Percentiles rank a stretch among this genome's conserved stretches.
Evolutionary conservation across 2,888 invertebrate genomes (phyloP).

Genomic region (Scaptomyza reducta): DNA sequence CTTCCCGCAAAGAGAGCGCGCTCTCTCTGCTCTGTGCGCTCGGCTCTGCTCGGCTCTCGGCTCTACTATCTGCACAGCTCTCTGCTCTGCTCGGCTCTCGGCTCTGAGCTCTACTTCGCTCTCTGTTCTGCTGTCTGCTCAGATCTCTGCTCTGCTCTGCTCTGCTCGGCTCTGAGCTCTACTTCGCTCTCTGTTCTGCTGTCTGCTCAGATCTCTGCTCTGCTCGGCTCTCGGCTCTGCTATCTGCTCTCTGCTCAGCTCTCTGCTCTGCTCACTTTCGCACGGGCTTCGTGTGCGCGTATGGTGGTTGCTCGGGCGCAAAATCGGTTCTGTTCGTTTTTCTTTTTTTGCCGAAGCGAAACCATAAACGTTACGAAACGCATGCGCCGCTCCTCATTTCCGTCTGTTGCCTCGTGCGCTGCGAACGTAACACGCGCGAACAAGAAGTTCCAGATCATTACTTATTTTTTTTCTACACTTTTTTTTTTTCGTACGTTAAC

Average conservation of each 20-base stretch:
- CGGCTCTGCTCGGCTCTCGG: slow-evolving; percentile 1
- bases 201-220: slow-evolving; percentile 1
- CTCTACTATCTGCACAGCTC: not conserved
- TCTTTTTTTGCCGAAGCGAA: slow-evolving; percentile 29
- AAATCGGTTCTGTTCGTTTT: slow-evolving; percentile 12
- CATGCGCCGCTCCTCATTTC: slow-evolving; percentile 62
- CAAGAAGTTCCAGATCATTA: not conserved
- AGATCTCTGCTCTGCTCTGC: not conserved
- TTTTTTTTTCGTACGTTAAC: slow-evolving; percentile 20
- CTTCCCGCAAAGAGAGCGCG: not conserved
- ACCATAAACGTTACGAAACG: slow-evolving; percentile 42
- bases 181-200: no score
- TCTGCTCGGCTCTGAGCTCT: no score
- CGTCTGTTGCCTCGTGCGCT: slow-evolving; percentile 69
- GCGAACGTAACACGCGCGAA: slow-evolving; percentile 49
- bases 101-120: not conserved
- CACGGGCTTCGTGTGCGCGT: not conserved
- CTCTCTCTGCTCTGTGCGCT: no score
- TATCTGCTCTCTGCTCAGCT: not conserved
- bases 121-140: not conserved
- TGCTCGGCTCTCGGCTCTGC: not conserved
- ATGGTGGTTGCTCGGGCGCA: slow-evolving; percentile 46
- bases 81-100: not conserved
- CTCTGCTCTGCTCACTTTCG: not conserved
- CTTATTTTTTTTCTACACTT: not conserved